Conservation (phyloP, 2,113 vertebrate genomes). For the Platanista minor region DNA sequence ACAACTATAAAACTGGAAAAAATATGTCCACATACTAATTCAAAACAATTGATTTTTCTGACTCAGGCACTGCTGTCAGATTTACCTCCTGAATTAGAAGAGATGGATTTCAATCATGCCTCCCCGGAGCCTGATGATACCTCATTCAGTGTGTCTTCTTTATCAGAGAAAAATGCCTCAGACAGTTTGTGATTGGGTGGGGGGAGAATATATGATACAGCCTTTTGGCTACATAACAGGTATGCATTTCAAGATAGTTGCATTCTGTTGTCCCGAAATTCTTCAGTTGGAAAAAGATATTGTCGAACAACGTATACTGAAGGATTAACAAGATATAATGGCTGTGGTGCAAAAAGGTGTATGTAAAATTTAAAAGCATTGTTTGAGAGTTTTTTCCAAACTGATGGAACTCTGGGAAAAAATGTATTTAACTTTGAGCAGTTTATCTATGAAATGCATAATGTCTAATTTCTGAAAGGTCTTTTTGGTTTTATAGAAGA, state of each 20-base stretch:
- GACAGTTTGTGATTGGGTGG: conserved; percentile 83
- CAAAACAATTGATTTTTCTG: conserved; percentile 39
- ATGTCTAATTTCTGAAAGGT: conserved; percentile 59
- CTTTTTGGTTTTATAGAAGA: conserved; percentile 64
- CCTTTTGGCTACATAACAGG: background rate
- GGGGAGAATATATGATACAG: background rate
- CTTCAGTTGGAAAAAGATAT: conserved; percentile 63
- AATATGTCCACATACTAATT: background rate
- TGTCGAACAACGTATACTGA: conserved; percentile 35
- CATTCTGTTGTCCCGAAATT: conserved; percentile 56
- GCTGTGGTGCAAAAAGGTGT: conserved; percentile 53
- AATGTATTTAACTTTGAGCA: conserved; percentile 64
- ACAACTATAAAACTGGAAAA: background rate
- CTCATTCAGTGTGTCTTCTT: conserved; percentile 89
- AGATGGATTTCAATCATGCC: conserved; percentile 86
- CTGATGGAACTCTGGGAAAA: conserved; percentile 38
- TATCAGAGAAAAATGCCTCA: conserved; percentile 89
- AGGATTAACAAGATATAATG: conserved; percentile 27
- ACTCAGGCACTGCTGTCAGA: conserved; percentile 92
- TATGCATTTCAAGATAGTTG: conserved; percentile 62
- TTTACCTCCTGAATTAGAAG: conserved; percentile 95
- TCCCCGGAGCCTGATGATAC: conserved; percentile 84
- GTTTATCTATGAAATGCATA: conserved; percentile 56
- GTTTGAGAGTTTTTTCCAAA: conserved; percentile 39
- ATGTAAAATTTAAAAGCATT: conserved; percentile 25